Base-by-base conservation (phyloP, 2,113 vertebrate genomes). In the Lampris incognitus region DNA sequence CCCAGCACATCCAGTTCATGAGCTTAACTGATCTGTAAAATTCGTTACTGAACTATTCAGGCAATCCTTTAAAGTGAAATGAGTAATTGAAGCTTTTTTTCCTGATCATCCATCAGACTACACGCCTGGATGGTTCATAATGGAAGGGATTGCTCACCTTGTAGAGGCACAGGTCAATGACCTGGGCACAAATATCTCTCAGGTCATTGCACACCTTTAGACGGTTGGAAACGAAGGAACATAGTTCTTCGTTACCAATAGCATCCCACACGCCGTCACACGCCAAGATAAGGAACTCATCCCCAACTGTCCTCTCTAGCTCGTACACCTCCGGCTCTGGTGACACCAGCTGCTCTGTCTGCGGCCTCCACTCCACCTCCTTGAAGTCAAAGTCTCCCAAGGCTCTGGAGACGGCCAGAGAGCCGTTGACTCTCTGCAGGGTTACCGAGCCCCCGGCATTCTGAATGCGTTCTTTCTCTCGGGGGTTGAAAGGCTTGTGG, bases 321-420 rank as follows among this genome's bases (percentile, higher is more conserved):
- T 94, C 92, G 0, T 93, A 93, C 62, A 97, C 91, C 70, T 97
- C 95, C 0, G 95, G 95, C 85, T 96, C 95, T 0, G 95, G 94
- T 0, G 95, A 96, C 62, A 96, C 94, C 1, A 95, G 93, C 81
- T 96, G 95, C 85, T 94, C 94, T 0, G 95, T 95, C 51, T 94
- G 93, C 1, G 91, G 79, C 73, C 94, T 90, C 91, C 91, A 92
- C 67, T 91, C 90, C 60, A 92, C 92, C 52, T 93, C 92, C 90
- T 96, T 96, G 89, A 94, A 96, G 82, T 92, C 91, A 75, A 95
- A 97, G 91, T 96, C 95, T 0, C 95, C 95, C 57, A 96, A 89
- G 0, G 94, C 94, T 5, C 94, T 90, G 7, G 95, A 97, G 38
- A 96, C 94, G 0, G 95, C 95, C 86, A 96, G 84, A 0, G 95